Base-by-base conservation (phyloP, 2,888 invertebrate species). In the Actias luna region DNA sequence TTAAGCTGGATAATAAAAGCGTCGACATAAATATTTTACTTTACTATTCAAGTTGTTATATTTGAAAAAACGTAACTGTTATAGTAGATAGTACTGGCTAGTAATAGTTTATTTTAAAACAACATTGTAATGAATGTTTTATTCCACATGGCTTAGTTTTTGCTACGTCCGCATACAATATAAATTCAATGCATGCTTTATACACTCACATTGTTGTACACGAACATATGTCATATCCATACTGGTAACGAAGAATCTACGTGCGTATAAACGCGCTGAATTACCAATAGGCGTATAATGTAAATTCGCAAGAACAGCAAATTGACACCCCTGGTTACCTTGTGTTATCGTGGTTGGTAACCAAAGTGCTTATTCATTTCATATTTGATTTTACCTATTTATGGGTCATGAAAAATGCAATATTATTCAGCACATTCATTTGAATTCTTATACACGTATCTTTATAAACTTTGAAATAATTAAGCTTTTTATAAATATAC, bases 221-320 rank as follows among this genome's bases (percentile, higher is more conserved):
- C 68, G 67, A 78, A 90, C 91, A 92, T 85, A 81, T 92, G 91
- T 91, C 88, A 88, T 87, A 85, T 80, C 89, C 89, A 87, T 88
- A 89, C 75, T 75, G 68, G 87, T 82, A 75, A 69, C 68, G 71
- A 73, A 80, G 76, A 78, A 77, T 68, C 71, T 75, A 72, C 78
- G 75, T 69, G 73, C 72, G 67, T 68, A 73, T 70, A 65, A 76
- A 78, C 77, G 81, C 71, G 82, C 81, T 85, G 89, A 88, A 89
- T 91, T 68, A 69, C 74, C 84, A 85, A 89, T 88, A 73, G 80
- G 57, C 71, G 80, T 83, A 85, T 87, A 87, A 89, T 90, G 86
- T 79, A 82, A 88, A 89, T 87, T 73, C 62, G 77, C 73, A 65
- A 72, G 72, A 79, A 84, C 82, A 77, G 73, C 79, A 84, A 80